Evolutionary conservation across 2,797 vertebrate genomes (phyloP).

Genomic region (Cossypha niveicapilla): DNA sequence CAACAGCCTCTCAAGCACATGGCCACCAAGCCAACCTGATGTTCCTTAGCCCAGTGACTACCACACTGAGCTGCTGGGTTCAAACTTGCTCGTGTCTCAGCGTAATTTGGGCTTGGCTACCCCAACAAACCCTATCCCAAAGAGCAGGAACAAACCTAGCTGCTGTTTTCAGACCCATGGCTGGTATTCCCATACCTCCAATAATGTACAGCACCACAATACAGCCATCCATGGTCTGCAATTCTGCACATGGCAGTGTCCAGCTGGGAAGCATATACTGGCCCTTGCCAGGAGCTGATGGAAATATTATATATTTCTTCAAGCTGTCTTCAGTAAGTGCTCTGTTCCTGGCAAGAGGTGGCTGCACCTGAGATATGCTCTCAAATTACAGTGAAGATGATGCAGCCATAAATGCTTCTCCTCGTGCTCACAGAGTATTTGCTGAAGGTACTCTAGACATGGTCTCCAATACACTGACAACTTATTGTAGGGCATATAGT

Average conservation of each 20-base stretch:
- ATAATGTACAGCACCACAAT: neutral
- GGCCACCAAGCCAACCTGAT: neutral
- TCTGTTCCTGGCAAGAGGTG: neutral
- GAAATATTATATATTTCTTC: neutral
- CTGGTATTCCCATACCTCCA: neutral
- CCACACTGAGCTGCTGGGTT: accelerated
- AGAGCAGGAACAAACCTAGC: neutral
- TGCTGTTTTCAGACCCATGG: neutral
- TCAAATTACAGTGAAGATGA: neutral
- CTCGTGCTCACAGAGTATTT: neutral
- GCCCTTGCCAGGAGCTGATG: neutral
- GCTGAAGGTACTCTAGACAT: neutral
- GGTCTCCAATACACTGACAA: neutral
- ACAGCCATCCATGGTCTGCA: neutral
- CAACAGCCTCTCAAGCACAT: neutral
- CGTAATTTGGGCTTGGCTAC: accelerated
- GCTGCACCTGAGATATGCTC: neutral
- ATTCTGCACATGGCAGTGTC: accelerated
- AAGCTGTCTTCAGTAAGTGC: neutral
- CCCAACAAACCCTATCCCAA: neutral
- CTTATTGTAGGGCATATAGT: neutral
- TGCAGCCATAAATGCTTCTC: neutral
- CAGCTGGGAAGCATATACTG: neutral
- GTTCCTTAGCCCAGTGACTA: neutral
- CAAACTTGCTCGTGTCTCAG: neutral